Evolutionary conservation across 2,888 invertebrate genomes (phyloP), one percentile per base, ranked within the genome.

Genomic region (Caenorhabditis becei): DNA sequence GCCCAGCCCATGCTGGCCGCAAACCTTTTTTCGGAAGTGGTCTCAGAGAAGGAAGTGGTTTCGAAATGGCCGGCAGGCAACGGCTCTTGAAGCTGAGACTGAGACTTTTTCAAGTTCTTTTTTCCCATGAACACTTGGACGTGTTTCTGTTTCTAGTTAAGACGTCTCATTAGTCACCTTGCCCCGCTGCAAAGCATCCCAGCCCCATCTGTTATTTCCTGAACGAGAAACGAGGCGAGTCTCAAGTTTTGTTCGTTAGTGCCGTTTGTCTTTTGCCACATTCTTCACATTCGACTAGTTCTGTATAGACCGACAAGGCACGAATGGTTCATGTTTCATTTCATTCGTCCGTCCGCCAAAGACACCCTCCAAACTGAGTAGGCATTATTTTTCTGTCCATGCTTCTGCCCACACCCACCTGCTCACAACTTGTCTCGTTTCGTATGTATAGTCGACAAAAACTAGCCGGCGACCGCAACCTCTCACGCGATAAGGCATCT

Each of bases 1-100:
- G n/a, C 49, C 24, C 41, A 14, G 41, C 41, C 41, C 26, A 41
- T 10, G n/a, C 35, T 24, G 44, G 37, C 59, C 59, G 49, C 61
- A 59, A 74, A 75, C 66, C 75, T 66, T 75, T 75, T 75, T 75
- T 63, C 59, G 66, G 66, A 75, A 75, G 75, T 75, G 75, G 75
- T 61, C 74, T 23, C 14, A 72, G 59, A 75, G 66, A 54, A 61
- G 75, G 75, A 75, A 75, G 75, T 75, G 66, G 75, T 66, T 44
- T 59, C 53, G 44, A 66, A 49, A 49, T 53, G 53, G 23, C 47
- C n/a, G 26, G 28, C 59, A 44, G 44, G 20, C 28, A 44, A n/a
- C 28, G 37, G 44, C 47, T 58, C 44, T 65, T 28, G 26, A 26
- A 26, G 14, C 53, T 32, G 32, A 10, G 32, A 32, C 35, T n/a